Percentiles rank a stretch among this genome's conserved stretches.
Conservation (phyloP, 2,113 vertebrate genomes). For the Sceloporus tristichus region DNA sequence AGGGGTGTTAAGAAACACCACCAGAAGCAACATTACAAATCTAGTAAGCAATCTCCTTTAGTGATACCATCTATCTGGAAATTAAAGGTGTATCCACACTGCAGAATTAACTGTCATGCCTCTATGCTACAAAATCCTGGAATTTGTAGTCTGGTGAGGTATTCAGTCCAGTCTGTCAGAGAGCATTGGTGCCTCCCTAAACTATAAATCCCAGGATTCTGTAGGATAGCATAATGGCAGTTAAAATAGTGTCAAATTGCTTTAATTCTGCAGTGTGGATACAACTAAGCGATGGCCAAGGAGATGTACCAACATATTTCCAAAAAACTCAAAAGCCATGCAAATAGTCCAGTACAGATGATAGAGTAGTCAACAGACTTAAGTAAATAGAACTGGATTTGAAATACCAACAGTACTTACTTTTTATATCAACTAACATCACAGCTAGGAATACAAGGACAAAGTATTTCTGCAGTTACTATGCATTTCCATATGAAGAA, state of each 20-base stretch:
- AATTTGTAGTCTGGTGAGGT: too few relatives aligned
- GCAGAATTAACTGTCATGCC: too few relatives aligned
- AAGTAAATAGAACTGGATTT: not conserved
- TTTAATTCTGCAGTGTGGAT: too few relatives aligned
- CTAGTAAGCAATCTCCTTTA: not conserved
- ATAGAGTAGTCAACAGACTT: not conserved
- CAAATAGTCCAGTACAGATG: not conserved
- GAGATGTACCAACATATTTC: not conserved
- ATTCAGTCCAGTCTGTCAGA: too few relatives aligned
- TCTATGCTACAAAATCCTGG: too few relatives aligned
- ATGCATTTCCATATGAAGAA: not conserved
- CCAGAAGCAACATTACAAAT: not conserved
- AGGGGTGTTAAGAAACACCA: not conserved
- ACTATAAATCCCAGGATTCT: too few relatives aligned
- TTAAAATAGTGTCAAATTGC: too few relatives aligned
- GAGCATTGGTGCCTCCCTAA: too few relatives aligned
- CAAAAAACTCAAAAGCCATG: not conserved
- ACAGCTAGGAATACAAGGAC: not conserved
- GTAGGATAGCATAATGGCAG: too few relatives aligned
- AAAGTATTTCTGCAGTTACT: not conserved
- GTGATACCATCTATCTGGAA: not conserved
- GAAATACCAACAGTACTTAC: not conserved
- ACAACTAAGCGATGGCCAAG: not conserved
- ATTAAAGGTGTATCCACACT: too few relatives aligned
- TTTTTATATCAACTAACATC: not conserved